Percentiles rank a stretch among this genome's conserved stretches.
Evolutionary conservation across 1,140 invertebrate species (phyloP).

Genomic region (Cotesia glomerata): DNA sequence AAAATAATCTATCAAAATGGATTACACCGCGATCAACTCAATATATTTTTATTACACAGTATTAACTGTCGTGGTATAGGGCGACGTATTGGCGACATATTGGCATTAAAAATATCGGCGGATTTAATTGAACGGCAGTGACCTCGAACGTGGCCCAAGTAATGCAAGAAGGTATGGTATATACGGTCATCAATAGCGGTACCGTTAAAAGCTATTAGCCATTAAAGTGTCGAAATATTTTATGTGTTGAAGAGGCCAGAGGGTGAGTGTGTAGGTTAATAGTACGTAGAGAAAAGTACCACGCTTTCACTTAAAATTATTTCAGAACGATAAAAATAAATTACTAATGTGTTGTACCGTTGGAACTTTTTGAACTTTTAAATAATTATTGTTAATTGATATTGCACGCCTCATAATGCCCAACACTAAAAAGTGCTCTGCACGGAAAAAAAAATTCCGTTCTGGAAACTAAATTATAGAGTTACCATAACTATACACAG

Average conservation of each 20-base stretch:
- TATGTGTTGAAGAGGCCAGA: constrained; percentile 44
- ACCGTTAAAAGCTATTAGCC: constrained; percentile 55
- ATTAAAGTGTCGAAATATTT: constrained; percentile 55
- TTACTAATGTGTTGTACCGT: no score
- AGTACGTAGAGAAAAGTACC: neutral
- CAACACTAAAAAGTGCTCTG: no score
- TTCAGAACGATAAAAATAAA: no score
- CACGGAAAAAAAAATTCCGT: no score
- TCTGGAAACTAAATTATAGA: no score
- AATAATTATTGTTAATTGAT: no score
- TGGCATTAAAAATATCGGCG: neutral
- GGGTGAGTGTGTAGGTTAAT: constrained; percentile 29
- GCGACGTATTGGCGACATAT: neutral
- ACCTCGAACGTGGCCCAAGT: neutral
- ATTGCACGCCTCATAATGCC: no score
- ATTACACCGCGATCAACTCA: no score
- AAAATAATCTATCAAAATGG: no score
- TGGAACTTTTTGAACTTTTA: neutral
- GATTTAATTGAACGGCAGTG: neutral
- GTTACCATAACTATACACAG: no score
- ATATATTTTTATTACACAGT: no score
- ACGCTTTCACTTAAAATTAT: neutral
- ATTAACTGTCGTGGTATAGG: no score
- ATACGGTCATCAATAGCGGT: constrained; percentile 26
- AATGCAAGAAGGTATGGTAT: neutral